These are phyloP conservation scores for Manis javanica DNA, from an alignment of 2,797 vertebrate species.

Conservation along the genomic window DNA sequence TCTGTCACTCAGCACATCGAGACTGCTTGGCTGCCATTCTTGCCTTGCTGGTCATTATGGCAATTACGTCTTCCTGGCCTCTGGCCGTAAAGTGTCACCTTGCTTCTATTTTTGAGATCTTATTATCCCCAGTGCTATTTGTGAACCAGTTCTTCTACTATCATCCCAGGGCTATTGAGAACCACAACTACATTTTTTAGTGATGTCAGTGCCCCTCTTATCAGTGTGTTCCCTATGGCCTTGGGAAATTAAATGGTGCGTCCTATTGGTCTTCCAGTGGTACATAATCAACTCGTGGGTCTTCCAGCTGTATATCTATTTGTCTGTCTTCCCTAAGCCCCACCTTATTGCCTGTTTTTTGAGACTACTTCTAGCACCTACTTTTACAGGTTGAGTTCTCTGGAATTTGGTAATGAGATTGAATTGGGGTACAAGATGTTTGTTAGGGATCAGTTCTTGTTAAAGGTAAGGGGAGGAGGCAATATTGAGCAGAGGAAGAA, in stretches of 20 bases:
- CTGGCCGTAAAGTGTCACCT: neutral
- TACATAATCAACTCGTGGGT: neutral
- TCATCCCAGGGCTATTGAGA: neutral
- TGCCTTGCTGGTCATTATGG: neutral
- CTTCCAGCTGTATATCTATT: neutral
- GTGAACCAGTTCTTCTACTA: neutral
- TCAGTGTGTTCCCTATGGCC: neutral
- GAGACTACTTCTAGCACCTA: neutral
- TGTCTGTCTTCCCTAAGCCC: neutral
- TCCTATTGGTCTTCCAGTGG: neutral
- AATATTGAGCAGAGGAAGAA: neutral
- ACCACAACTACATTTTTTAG: neutral
- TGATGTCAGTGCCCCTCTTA: neutral
- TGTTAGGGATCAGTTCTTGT: constrained; percentile 8
- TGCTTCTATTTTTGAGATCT: neutral
- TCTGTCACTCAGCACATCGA: neutral
- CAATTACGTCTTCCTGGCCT: neutral
- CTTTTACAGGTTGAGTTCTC: neutral
- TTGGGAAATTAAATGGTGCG: neutral
- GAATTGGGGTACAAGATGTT: neutral
- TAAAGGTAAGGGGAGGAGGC: neutral
- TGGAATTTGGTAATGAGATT: neutral
- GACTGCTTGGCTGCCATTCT: neutral
- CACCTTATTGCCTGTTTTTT: neutral
- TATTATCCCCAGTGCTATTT: neutral